phyloP scores from a whole-genome alignment of 2,888 invertebrate species.

The Ferdinandea cuprea region DNA sequence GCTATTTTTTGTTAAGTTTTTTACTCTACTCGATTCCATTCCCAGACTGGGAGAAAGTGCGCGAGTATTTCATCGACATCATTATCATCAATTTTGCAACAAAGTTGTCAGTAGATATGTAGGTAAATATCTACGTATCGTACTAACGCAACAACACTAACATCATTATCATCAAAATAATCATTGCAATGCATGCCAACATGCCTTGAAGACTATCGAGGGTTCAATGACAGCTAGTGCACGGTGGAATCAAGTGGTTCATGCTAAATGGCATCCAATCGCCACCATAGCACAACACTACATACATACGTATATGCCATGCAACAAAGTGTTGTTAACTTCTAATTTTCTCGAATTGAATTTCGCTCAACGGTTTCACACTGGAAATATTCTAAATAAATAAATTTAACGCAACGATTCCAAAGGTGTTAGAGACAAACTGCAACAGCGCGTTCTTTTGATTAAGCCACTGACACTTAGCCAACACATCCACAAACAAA shows the following conservation, averaged over 20 bases:
- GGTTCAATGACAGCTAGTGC: constrained; percentile 59
- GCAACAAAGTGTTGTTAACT: constrained; percentile 34
- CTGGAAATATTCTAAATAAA: constrained; percentile 19
- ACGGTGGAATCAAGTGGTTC: constrained; percentile 54
- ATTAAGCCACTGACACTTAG: constrained; percentile 24
- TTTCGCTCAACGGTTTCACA: constrained; percentile 43
- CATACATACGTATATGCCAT: no score
- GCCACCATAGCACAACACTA: background rate
- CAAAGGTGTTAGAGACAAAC: constrained; percentile 26
- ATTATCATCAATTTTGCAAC: constrained; percentile 17
- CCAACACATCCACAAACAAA: constrained; percentile 13
- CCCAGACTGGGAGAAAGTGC: constrained; percentile 43
- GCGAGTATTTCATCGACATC: constrained; percentile 40
- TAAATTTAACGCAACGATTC: constrained; percentile 22
- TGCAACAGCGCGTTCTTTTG: constrained; percentile 16
- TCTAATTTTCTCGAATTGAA: constrained; percentile 35
- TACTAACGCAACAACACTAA: constrained; percentile 26
- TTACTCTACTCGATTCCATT: constrained; percentile 8
- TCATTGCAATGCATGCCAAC: constrained; percentile 53
- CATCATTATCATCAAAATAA: constrained; percentile 27
- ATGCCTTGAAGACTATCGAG: constrained; percentile 63
- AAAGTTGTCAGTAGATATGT: no score
- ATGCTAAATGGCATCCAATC: constrained; percentile 54
- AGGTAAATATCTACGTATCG: constrained; percentile 7
- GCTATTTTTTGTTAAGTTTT: constrained; percentile 4